Conservation (phyloP, 2,113 vertebrate species). For the Cebus imitator region DNA sequence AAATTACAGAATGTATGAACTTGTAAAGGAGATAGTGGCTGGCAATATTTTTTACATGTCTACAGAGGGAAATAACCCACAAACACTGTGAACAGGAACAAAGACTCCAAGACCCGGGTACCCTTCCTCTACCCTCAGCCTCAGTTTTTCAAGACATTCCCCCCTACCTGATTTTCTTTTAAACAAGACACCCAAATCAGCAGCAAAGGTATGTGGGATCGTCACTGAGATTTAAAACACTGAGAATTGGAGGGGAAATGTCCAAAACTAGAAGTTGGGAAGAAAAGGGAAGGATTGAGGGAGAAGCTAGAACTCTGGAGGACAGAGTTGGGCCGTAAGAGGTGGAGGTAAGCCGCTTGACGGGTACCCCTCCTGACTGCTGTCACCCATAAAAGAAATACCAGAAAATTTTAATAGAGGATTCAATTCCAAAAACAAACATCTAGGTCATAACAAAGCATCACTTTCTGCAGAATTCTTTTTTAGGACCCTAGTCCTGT, state of each 20-base stretch:
- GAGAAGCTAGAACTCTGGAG: slow-evolving; percentile 56
- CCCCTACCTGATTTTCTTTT: slow-evolving; percentile 40
- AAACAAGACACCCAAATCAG: slow-evolving; percentile 66
- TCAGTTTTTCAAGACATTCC: slow-evolving; percentile 55
- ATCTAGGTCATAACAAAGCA: not conserved
- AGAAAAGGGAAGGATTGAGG: slow-evolving; percentile 45
- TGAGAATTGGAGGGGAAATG: slow-evolving; percentile 52
- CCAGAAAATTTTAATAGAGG: not conserved
- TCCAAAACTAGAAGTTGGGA: slow-evolving; percentile 55
- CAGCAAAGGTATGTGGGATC: slow-evolving; percentile 58
- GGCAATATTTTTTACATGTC: not conserved
- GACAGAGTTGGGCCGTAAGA: slow-evolving; percentile 34
- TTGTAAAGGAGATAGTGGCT: not conserved
- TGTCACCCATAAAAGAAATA: slow-evolving; percentile 13
- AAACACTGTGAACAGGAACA: slow-evolving; percentile 71
- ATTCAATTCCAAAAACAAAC: not conserved
- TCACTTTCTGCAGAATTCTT: not conserved
- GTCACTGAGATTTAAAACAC: slow-evolving; percentile 61
- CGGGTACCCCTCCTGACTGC: slow-evolving; percentile 24
- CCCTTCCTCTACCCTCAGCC: not conserved
- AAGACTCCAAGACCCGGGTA: slow-evolving; percentile 51
- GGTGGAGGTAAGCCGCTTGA: slow-evolving; percentile 13
- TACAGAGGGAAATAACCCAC: slow-evolving; percentile 62
- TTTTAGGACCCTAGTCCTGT: not conserved
- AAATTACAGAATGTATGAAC: not conserved